Evolutionary conservation across 2,888 invertebrate species (phyloP), one percentile per base, ranked within the genome.

Genomic region (Isoperla grammatica): DNA sequence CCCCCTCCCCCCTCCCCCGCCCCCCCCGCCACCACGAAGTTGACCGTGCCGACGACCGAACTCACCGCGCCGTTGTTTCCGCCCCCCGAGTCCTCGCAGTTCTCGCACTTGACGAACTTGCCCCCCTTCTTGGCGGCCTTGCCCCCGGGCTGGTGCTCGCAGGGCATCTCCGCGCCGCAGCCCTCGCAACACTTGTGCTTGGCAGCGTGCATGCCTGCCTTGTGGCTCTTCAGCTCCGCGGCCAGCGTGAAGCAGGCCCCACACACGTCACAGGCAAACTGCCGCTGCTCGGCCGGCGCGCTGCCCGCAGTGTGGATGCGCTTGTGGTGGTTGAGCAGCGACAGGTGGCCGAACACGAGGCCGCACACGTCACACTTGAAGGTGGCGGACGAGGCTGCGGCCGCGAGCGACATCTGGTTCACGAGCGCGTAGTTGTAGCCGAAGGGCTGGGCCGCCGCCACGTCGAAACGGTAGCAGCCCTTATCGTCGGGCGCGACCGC

Each of bases 281-380:
- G 75, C 58, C 75, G 59, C 35, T 64, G 62, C 8, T 72, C 23
- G 45, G 53, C 37, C 11, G 23, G 45, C 11, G 48, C 35, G 35
- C 57, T 55, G 53, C 39, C 39, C 20, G 64, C 56, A 17, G 56
- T 67, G 61, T 90, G 90, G 70, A 88, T 85, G 66, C 90, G 82
- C 76, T 91, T 92, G 74, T 91, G 91, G 69, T 91, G 89, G 75
- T 89, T 90, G n/a, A 91, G 76, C 60, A 90, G 74, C 49, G 88
- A 84, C 64, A 90, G 79, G 71, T 91, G 90, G 1, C 88, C 87
- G 73, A 91, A 92, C 80, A 90, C 90, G 62, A 90, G 77, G 46
- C 90, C 90, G 70, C 91, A 91, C 8, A 90, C 87, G 74, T 92
- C 91, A 75, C 91, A 91, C 75, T 91, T 92, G 73, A 90, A 91